Percentiles rank a stretch among this genome's conserved stretches.
Conservation (phyloP, 37 sponge, comb jelly and placozoan species). For the Chondrosia reniformis region DNA sequence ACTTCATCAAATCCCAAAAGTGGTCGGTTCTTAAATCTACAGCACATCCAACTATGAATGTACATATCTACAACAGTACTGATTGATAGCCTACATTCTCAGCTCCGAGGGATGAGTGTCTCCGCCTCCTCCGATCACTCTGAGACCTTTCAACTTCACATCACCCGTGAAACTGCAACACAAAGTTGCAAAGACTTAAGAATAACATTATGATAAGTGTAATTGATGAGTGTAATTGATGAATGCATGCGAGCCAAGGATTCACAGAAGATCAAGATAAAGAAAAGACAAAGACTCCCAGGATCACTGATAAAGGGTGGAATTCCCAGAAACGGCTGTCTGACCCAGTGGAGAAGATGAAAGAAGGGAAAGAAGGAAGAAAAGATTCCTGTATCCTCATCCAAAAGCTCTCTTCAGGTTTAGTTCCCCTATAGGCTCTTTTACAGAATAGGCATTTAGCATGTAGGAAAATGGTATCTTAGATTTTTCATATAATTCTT, state of each 20-base stretch:
- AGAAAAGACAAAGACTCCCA: neutral
- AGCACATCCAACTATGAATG: neutral
- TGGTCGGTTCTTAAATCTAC: conserved; percentile 85
- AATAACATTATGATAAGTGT: neutral
- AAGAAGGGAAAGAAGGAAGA: too few relatives aligned
- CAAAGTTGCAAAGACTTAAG: neutral
- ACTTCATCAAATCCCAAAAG: conserved; percentile 88
- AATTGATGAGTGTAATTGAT: neutral
- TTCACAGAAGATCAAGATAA: too few relatives aligned
- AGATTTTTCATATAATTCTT: too few relatives aligned
- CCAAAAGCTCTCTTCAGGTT: too few relatives aligned
- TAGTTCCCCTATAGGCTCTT: too few relatives aligned
- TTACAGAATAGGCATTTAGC: too few relatives aligned
- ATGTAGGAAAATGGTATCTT: too few relatives aligned
- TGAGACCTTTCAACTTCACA: conserved; percentile 89
- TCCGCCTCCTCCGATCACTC: conserved; percentile 83
- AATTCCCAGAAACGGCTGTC: too few relatives aligned
- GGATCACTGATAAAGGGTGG: too few relatives aligned
- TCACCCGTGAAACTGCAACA: conserved; percentile 78
- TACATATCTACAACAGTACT: neutral
- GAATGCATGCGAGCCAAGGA: neutral
- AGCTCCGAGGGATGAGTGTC: conserved; percentile 78
- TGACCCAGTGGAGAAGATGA: too few relatives aligned
- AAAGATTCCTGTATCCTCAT: too few relatives aligned
- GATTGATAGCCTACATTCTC: conserved; percentile 56